These are phyloP conservation scores for Babylonia areolata DNA, from an alignment of 1,140 invertebrate species.

Conservation along the genomic window DNA sequence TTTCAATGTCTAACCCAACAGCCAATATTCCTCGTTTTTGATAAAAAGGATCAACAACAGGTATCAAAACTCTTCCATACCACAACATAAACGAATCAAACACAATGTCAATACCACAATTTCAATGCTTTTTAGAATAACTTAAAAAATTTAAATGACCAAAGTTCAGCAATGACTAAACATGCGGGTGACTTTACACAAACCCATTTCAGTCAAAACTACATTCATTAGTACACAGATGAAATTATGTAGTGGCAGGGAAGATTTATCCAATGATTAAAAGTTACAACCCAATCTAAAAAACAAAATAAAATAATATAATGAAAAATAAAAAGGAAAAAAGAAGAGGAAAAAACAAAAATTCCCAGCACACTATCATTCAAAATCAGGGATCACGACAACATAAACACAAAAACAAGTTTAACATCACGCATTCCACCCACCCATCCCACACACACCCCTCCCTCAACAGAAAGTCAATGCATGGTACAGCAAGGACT, in stretches of 20 bases:
- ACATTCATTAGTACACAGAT: background rate
- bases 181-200: background rate
- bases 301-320: too few relatives aligned
- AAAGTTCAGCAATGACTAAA: background rate
- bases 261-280: background rate
- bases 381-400: background rate
- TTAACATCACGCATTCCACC: conserved; percentile 1
- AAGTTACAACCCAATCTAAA: background rate
- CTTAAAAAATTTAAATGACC: background rate
- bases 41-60: too few relatives aligned
- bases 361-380: background rate
- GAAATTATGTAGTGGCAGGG: background rate
- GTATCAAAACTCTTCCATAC: too few relatives aligned
- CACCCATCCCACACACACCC: background rate
- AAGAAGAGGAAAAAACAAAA: background rate
- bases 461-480: background rate
- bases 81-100: too few relatives aligned
- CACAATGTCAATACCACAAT: background rate
- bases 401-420: background rate
- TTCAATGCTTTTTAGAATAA: background rate
- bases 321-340: too few relatives aligned
- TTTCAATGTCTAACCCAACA: too few relatives aligned
- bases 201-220: conserved; percentile 3
- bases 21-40: too few relatives aligned
- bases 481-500: background rate